Evolutionary conservation across 2,888 invertebrate species (phyloP).

Genomic region (Hetaerina titia): DNA sequence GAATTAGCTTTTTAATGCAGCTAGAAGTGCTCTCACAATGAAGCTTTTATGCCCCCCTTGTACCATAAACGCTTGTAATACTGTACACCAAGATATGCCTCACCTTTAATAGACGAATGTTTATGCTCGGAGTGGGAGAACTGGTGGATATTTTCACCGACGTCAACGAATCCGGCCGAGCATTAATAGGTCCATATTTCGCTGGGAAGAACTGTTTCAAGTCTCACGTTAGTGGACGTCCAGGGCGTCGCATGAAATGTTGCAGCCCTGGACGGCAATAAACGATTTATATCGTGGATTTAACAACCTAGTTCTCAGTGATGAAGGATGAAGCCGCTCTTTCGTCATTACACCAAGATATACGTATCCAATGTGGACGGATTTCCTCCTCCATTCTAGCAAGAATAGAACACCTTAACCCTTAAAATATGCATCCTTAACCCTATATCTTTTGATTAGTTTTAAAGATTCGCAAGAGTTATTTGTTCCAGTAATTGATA

Average conservation of each 20-base stretch:
- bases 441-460: too few species aligned
- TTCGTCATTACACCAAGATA: neutral
- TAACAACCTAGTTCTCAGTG: neutral
- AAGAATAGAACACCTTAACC: neutral
- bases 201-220: neutral
- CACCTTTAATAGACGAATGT: constrained; percentile 4
- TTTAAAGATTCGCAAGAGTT: neutral
- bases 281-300: neutral
- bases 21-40: constrained; percentile 21
- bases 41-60: neutral
- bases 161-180: neutral
- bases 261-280: neutral
- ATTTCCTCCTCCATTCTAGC: neutral
- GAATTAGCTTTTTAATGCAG: constrained; percentile 27
- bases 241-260: neutral
- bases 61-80: constrained; percentile 4
- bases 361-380: neutral
- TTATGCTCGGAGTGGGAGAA: neutral
- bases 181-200: neutral
- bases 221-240: constrained; percentile 7
- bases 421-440: neutral
- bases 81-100: neutral
- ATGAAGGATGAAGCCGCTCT: neutral
- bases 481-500: neutral
- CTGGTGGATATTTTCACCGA: neutral